A percentile compares a stretch with the other conserved stretches of the same genome.
Conservation (phyloP, 1,140 invertebrate genomes). For the Drosophila subpulchrella region DNA sequence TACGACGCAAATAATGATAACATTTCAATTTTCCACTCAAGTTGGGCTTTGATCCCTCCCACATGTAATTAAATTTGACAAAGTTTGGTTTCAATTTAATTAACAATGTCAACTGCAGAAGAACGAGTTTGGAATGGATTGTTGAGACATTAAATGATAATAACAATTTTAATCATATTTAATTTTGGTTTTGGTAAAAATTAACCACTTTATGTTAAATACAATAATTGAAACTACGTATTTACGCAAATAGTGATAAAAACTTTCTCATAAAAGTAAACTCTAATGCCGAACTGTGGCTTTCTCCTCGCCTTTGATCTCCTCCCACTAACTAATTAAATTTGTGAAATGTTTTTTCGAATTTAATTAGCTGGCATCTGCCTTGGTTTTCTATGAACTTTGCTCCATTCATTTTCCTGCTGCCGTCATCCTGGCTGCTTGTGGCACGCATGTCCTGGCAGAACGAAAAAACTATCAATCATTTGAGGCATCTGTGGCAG, state of each 20-base stretch:
- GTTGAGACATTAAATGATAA: background rate
- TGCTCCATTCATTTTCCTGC: conserved; percentile 13
- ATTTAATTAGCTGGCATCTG: conserved; percentile 31
- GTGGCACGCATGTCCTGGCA: conserved; percentile 34
- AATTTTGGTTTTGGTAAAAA: too few relatives aligned
- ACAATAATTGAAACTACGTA: too few relatives aligned
- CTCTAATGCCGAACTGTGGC: background rate
- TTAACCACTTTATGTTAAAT: too few relatives aligned
- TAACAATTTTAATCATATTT: too few relatives aligned
- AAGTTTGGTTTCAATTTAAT: too few relatives aligned
- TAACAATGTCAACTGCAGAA: too few relatives aligned
- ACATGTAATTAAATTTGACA: too few relatives aligned
- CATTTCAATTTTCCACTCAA: too few relatives aligned
- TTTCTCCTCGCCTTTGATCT: conserved; percentile 23
- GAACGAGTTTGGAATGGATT: background rate
- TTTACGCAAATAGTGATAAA: background rate
- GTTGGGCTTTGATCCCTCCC: too few relatives aligned
- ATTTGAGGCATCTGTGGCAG: conserved; percentile 53
- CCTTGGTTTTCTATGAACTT: conserved; percentile 8
- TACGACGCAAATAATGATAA: too few relatives aligned
- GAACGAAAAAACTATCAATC: conserved; percentile 66
- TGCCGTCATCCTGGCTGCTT: conserved; percentile 18
- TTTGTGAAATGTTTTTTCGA: conserved; percentile 46
- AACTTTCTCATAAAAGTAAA: background rate
- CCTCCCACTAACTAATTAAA: conserved; percentile 50